Evolutionary conservation across 1,140 invertebrate species (phyloP).

Genomic region (Battus philenor): DNA sequence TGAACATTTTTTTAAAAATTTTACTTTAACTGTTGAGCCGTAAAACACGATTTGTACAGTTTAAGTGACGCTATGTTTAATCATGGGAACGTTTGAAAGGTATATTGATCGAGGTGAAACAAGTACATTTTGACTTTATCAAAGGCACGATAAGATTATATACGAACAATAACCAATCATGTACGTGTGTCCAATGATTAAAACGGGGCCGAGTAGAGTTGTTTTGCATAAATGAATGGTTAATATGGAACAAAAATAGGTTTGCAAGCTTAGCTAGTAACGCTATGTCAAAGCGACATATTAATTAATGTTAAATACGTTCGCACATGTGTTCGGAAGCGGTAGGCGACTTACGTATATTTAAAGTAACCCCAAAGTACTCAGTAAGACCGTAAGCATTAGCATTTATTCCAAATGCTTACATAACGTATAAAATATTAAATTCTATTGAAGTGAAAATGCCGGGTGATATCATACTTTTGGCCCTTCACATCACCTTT

Average conservation of each 20-base stretch:
- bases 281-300: slow-evolving; percentile 9
- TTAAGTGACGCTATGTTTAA: neutral
- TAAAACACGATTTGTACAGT: slow-evolving; percentile 9
- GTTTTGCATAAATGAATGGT: slow-evolving; percentile 1
- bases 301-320: slow-evolving; percentile 21
- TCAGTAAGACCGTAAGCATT: too few relatives aligned
- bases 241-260: too few relatives aligned
- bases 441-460: too few relatives aligned
- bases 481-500: too few relatives aligned
- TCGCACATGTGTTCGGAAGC: slow-evolving; percentile 45
- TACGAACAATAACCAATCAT: slow-evolving; percentile 41
- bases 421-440: too few relatives aligned
- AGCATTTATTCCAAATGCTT: too few relatives aligned
- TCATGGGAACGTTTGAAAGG: slow-evolving; percentile 12
- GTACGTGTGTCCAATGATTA: slow-evolving; percentile 21
- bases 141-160: slow-evolving; percentile 61
- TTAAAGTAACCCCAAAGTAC: slow-evolving; percentile 39
- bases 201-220: slow-evolving; percentile 16
- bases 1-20: slow-evolving; percentile 4
- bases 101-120: slow-evolving; percentile 49
- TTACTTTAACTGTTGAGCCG: slow-evolving; percentile 10
- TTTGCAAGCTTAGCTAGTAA: neutral
- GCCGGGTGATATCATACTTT: too few relatives aligned
- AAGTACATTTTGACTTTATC: slow-evolving; percentile 53
- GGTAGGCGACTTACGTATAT: slow-evolving; percentile 45